Conservation (phyloP, 2,888 invertebrate species). For the Agapostemon virescens region DNA sequence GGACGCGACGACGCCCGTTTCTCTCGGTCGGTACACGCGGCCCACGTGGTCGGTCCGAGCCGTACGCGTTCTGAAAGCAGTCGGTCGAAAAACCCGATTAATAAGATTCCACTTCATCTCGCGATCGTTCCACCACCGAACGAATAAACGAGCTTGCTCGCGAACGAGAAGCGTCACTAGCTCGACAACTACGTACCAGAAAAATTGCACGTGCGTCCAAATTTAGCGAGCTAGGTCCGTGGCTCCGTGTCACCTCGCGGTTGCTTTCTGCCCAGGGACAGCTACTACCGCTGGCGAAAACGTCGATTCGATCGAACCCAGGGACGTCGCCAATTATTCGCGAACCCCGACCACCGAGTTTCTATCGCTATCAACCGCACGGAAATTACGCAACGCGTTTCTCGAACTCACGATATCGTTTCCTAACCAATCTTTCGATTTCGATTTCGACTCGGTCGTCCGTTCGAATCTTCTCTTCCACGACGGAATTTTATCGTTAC, state of each 20-base stretch:
- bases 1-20: conserved; percentile 62
- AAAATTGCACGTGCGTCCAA: conserved; percentile 46
- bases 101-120: conserved; percentile 24
- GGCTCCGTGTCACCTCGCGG: conserved; percentile 61
- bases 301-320: conserved; percentile 64
- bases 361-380: not conserved
- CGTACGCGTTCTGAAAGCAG: conserved; percentile 66
- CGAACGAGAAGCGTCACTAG: conserved; percentile 18
- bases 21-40: conserved; percentile 64
- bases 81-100: conserved; percentile 53
- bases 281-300: conserved; percentile 66
- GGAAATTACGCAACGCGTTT: not conserved
- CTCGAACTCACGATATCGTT: not conserved
- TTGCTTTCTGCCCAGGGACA: conserved; percentile 59
- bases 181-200: conserved; percentile 55
- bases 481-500: not conserved
- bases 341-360: conserved; percentile 30
- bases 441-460: not conserved
- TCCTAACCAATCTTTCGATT: not conserved
- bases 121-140: not conserved
- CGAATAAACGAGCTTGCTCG: conserved; percentile 9
- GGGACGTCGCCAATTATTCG: conserved; percentile 49
- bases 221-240: conserved; percentile 56
- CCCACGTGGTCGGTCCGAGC: conserved; percentile 72
- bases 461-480: not conserved